These are phyloP conservation scores for Galeopsomyia nigrocyanea DNA, from an alignment of 2,888 invertebrate species.

Conservation along the genomic window DNA sequence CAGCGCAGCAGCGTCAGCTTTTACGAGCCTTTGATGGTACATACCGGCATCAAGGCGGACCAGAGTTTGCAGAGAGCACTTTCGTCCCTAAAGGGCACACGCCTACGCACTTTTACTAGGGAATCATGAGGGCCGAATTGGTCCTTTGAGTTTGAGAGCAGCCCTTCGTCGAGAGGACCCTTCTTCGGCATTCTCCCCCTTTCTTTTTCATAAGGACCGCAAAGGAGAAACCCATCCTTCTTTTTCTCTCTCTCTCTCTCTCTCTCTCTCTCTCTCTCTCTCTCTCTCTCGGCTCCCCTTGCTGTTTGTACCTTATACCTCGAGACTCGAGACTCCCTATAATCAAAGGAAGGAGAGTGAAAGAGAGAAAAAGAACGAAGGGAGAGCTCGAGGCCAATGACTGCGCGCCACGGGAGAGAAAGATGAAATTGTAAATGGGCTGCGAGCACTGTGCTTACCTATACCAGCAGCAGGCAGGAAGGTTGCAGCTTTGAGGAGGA, in stretches of 20 bases:
- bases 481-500: background rate
- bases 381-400: background rate
- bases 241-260: constrained; percentile 1
- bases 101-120: constrained; percentile 69
- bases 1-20: constrained; percentile 38
- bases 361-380: background rate
- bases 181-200: background rate
- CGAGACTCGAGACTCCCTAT: background rate
- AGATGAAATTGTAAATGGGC: constrained; percentile 7
- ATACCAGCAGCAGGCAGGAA: background rate
- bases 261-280: background rate
- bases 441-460: too few species aligned
- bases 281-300: background rate
- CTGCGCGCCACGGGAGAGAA: background rate
- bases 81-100: constrained; percentile 67
- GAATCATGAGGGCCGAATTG: constrained; percentile 61
- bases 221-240: background rate
- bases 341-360: background rate
- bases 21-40: constrained; percentile 43
- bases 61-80: constrained; percentile 4
- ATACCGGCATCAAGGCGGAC: constrained; percentile 17
- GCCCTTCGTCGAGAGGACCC: constrained; percentile 53
- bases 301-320: background rate
- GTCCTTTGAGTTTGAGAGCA: constrained; percentile 50
- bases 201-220: background rate